Conservation (phyloP, 2,888 invertebrate species). For the Epinotia brunnichana region DNA sequence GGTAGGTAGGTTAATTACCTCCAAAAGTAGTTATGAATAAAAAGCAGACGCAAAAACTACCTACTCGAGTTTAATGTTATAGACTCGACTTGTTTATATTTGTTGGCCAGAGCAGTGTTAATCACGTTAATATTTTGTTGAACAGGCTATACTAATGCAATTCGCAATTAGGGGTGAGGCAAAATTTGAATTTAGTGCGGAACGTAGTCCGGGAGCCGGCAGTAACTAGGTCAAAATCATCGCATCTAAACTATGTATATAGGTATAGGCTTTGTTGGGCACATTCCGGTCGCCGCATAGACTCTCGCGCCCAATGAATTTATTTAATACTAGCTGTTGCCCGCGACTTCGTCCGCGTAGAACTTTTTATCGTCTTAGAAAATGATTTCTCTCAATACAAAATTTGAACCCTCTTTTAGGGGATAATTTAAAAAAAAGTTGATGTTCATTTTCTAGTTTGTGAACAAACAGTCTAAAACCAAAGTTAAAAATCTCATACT, state of each 20-base stretch:
- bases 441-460: too few relatives aligned
- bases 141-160: neutral
- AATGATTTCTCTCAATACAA: too few relatives aligned
- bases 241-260: neutral
- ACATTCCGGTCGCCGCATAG: too few relatives aligned
- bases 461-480: too few relatives aligned
- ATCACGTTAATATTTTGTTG: neutral
- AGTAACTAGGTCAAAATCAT: conserved; percentile 2
- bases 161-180: conserved; percentile 9
- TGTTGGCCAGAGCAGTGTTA: neutral
- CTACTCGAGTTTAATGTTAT: neutral
- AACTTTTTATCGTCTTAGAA: too few relatives aligned
- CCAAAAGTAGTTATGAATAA: conserved; percentile 36
- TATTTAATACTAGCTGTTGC: too few relatives aligned
- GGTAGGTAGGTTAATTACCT: conserved; percentile 42
- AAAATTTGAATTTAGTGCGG: neutral
- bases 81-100: neutral
- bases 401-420: too few relatives aligned
- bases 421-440: too few relatives aligned
- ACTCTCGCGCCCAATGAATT: too few relatives aligned
- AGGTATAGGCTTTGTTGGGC: too few relatives aligned
- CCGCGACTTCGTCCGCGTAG: too few relatives aligned
- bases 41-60: conserved; percentile 24
- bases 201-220: conserved; percentile 6
- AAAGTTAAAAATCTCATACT: too few relatives aligned